Evolutionary conservation across 2,113 vertebrate genomes (phyloP).

Genomic region (Nothobranchius furzeri): DNA sequence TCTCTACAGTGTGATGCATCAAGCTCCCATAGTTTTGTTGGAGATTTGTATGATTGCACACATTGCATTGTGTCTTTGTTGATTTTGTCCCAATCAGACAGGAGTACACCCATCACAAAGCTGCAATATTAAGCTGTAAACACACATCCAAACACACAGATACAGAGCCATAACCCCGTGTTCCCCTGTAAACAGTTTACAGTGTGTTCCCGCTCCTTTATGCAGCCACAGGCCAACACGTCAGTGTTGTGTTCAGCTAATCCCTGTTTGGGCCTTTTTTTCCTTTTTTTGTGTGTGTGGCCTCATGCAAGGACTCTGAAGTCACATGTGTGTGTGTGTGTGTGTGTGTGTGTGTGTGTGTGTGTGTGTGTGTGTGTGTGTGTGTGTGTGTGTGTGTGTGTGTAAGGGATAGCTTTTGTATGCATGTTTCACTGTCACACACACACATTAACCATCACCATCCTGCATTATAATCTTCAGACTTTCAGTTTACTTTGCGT

Average conservation of each 20-base stretch:
- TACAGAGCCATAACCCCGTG: constrained; percentile 51
- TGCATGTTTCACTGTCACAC: constrained; percentile 44
- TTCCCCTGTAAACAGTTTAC: constrained; percentile 72
- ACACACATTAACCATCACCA: constrained; percentile 38
- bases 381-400: too few species aligned
- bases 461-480: constrained; percentile 18
- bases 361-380: constrained; percentile 27
- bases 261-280: constrained; percentile 66
- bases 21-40: constrained; percentile 19
- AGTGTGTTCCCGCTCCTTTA: constrained; percentile 50
- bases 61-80: constrained; percentile 60
- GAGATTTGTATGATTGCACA: constrained; percentile 36
- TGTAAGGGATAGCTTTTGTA: constrained; percentile 4
- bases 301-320: constrained; percentile 35
- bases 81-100: constrained; percentile 60
- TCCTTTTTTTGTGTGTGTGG: constrained; percentile 24
- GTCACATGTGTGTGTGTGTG: background rate
- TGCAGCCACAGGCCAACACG: constrained; percentile 62
- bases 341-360: constrained; percentile 25
- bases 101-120: constrained; percentile 55
- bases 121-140: constrained; percentile 56
- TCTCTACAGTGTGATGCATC: background rate
- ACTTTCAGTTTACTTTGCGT: constrained; percentile 61
- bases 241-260: constrained; percentile 73
- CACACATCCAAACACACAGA: constrained; percentile 42